Base-by-base conservation (phyloP, 1,140 invertebrate genomes). In the Lepidostoma basale region DNA sequence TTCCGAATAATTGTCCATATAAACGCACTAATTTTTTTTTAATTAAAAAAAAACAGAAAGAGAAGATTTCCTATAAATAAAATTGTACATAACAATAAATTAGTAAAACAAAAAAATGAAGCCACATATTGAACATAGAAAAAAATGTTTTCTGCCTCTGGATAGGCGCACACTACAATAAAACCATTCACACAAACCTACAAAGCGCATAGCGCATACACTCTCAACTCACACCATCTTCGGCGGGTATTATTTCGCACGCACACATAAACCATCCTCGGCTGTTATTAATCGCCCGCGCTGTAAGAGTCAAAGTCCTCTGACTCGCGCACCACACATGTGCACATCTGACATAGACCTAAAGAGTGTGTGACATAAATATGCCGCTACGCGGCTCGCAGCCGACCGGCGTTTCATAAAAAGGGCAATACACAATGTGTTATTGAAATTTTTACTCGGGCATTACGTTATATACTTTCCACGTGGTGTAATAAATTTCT, bases 121-220 rank as follows among this genome's bases (percentile, higher is more conserved):
- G 23, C 10, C 44, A 45, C n/a, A n/a, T n/a, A n/a, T n/a, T n/a
- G n/a, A n/a, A 45, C 3, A 22, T n/a, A 14, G 4, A 0, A 14
- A 23, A 30, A 54, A 52, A 52, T 52, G 49, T 54, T 54, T 30
- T 3, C 10, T 0, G 18, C 26, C 23, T 6, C 49, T 54, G 26
- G 0, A 54, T 16, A 26, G 26, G 49, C 49, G 26, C 49, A 54
- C 49, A 54, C 49, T 30, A 54, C 49, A 54, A 54, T 54, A 54
- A 54, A 54, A 28, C 49, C 49, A 54, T 54, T 54, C 49, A 54
- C 49, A 30, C 49, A 54, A 54, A 54, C 49, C 25, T 54, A 54
- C 14, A 54, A 18, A 54, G 49, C 49, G 49, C 49, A 54, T 12
- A 54, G 26, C 33, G 49, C 49, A 54, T 28, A 54, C 49, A 28